Conservation (phyloP, 2,113 vertebrate species). For the Pomatostomus ruficeps region DNA sequence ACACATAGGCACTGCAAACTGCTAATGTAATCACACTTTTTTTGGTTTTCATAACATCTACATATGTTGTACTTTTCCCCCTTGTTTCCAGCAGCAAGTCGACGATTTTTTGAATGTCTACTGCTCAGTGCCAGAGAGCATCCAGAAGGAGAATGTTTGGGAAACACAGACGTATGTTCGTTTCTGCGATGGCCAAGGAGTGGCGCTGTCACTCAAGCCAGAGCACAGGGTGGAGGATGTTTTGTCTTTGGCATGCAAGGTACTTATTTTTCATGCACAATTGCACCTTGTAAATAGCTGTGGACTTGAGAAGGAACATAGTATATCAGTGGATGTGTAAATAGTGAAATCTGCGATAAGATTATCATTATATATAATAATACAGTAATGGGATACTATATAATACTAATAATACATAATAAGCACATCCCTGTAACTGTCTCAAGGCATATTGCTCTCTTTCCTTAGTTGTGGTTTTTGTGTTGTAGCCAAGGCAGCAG, state of each 20-base stretch:
- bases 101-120: conserved; percentile 77
- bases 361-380: not conserved
- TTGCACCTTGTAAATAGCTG: not conserved
- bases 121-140: conserved; percentile 76
- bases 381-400: not conserved
- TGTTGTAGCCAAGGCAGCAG: not conserved
- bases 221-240: conserved; percentile 84
- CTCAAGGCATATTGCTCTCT: not conserved
- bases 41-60: not conserved
- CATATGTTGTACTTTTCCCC: not conserved
- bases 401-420: not conserved
- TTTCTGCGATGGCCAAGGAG: conserved; percentile 80
- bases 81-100: conserved; percentile 64
- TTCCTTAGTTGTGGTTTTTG: not conserved
- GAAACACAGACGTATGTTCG: conserved; percentile 74
- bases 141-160: conserved; percentile 71
- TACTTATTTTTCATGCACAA: conserved; percentile 13
- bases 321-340: not conserved
- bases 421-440: not conserved
- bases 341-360: not conserved
- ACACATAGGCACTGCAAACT: not conserved
- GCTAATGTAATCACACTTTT: not conserved
- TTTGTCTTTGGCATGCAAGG: conserved; percentile 87
- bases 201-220: conserved; percentile 77
- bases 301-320: not conserved